Evolutionary conservation across 2,797 vertebrate species (phyloP), one percentile per base, ranked within the genome.

Genomic region (Poeciliopsis paucimaculata): DNA sequence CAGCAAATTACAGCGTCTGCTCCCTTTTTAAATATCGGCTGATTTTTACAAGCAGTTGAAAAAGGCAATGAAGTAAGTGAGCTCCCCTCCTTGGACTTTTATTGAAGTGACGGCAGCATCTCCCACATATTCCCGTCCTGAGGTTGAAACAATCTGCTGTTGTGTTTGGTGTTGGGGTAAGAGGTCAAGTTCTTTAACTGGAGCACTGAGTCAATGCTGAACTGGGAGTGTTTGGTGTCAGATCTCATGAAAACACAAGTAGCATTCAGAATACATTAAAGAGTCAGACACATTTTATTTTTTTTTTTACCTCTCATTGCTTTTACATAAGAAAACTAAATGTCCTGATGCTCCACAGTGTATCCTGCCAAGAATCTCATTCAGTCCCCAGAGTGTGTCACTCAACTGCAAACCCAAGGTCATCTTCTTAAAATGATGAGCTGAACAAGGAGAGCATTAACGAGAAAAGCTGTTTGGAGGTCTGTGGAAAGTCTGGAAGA

Each of bases 21-120:
- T 90, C 83, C 78, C 75, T 81, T 91, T 88, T 86, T 92, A 87
- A 92, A 91, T 90, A 92, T 93, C 89, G 93, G 90, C 94, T 92
- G 89, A 93, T 92, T 94, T 94, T 95, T 93, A 93, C 90, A 91
- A 94, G 92, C 89, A 89, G 92, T 92, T 86, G 87, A 93, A 95
- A 64, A 91, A 89, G 89, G 87, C 80, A 86, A 46, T 2, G 2
- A 78, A 89, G 90, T 87, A 91, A 92, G 73, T 91, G 84, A 86
- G 86, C 90, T 89, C 87, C 83, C 68, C 87, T 92, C 84, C 87
- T 81, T 81, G 79, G 87, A 92, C 88, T 85, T 95, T 93, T 93
- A 93, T 92, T 94, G 86, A 90, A 93, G 90, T 92, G 93, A 94
- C 88, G 86, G 93, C 94, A 93, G 89, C 84, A 91, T 92, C 90